These are phyloP conservation scores for Callinectes sapidus DNA, from an alignment of 2,888 invertebrate genomes.

Conservation along the genomic window DNA sequence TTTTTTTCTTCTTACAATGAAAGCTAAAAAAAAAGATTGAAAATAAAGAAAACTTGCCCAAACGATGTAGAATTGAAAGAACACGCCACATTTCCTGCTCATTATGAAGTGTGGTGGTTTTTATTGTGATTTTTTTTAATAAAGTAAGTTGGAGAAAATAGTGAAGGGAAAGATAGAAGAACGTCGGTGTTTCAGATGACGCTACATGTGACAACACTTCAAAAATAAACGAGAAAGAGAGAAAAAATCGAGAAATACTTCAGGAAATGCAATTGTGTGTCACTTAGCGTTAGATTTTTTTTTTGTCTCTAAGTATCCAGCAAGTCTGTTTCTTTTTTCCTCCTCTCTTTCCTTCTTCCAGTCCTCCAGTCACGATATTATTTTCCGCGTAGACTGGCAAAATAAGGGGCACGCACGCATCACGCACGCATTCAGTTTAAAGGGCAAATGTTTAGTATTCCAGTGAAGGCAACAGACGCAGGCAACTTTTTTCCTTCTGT, in stretches of 20 bases:
- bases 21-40: not conserved
- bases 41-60: not conserved
- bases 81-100: not conserved
- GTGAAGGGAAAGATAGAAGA: not conserved
- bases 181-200: too few relatives aligned
- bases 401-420: not conserved
- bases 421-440: not conserved
- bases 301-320: not conserved
- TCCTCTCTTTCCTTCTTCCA: not conserved
- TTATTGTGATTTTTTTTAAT: not conserved
- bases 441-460: slow-evolving; percentile 12
- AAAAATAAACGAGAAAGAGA: not conserved
- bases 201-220: not conserved
- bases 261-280: not conserved
- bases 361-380: not conserved
- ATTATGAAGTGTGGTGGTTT: not conserved
- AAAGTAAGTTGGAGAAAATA: too few relatives aligned
- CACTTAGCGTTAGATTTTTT: not conserved
- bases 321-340: not conserved
- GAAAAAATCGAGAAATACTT: not conserved
- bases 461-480: not conserved
- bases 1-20: not conserved
- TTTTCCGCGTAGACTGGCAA: not conserved
- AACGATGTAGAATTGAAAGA: not conserved
- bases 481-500: slow-evolving; percentile 14